These are phyloP conservation scores for Cryptoprocta ferox DNA, from an alignment of 2,797 vertebrate genomes.

Conservation along the genomic window DNA sequence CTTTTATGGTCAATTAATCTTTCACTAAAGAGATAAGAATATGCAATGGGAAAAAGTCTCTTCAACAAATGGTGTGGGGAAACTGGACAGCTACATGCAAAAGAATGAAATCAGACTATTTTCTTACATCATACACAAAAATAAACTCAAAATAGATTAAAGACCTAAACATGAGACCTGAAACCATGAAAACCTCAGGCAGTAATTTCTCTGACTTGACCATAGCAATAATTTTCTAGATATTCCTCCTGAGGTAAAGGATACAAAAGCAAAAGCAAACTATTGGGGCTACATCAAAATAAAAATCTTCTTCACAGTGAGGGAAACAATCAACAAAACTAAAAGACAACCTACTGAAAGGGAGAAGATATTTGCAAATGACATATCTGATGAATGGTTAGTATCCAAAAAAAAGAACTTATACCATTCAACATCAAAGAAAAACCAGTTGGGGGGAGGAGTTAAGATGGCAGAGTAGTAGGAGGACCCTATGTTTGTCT, in stretches of 20 bases:
- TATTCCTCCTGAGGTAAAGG: neutral
- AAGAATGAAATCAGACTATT: neutral
- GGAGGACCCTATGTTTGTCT: neutral
- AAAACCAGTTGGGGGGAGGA: neutral
- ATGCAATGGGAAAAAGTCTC: neutral
- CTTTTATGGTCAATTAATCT: neutral
- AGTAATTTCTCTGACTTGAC: neutral
- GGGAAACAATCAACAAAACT: neutral
- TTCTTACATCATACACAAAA: neutral
- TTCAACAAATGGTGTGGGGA: neutral
- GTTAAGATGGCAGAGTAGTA: neutral
- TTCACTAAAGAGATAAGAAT: neutral
- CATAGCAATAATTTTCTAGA: neutral
- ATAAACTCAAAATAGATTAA: neutral
- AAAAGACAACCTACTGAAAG: neutral
- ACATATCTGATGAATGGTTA: neutral
- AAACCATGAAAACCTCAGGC: neutral
- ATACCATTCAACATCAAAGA: neutral
- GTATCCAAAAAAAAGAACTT: neutral
- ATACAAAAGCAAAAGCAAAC: neutral
- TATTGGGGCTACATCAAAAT: neutral
- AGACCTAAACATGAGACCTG: neutral
- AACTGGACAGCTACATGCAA: neutral
- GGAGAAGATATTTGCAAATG: neutral
- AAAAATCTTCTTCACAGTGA: neutral